phyloP scores from a whole-genome alignment of 2,888 invertebrate genomes.

The Amphipoea lucens region DNA sequence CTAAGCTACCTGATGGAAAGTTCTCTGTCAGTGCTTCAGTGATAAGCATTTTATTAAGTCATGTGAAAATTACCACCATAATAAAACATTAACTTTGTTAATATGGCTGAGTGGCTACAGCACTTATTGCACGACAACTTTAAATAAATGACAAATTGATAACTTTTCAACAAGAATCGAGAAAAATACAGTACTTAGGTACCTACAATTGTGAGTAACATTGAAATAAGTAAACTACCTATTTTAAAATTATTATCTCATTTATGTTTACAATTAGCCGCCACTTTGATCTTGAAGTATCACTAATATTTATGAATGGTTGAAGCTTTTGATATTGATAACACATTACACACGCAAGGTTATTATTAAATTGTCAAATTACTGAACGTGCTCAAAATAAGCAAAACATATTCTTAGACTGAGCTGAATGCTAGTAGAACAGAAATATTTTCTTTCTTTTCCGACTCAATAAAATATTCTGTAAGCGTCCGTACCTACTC shows the following conservation, averaged over 20 bases:
- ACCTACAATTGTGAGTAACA: conserved; percentile 19
- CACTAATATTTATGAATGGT: conserved; percentile 4
- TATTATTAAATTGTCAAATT: background rate
- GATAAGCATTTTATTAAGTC: background rate
- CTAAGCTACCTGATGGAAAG: background rate
- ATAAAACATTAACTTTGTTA: background rate
- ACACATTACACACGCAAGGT: background rate
- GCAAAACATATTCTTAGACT: background rate
- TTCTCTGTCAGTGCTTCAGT: background rate
- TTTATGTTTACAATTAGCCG: conserved; percentile 26
- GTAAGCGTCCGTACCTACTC: background rate
- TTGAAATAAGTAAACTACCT: conserved; percentile 18
- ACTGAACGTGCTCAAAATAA: background rate
- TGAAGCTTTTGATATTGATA: background rate
- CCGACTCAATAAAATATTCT: background rate
- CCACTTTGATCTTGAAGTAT: conserved; percentile 28
- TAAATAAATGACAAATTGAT: conserved; percentile 27
- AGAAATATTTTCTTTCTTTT: background rate
- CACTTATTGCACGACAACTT: background rate
- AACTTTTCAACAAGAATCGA: background rate
- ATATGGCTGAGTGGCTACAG: background rate
- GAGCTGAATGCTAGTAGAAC: background rate
- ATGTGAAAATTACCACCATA: background rate
- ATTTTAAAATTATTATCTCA: conserved; percentile 18
- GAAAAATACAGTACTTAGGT: conserved; percentile 12